Percentiles rank a stretch among this genome's conserved stretches.
Conservation (phyloP, 2,888 invertebrate genomes). For the Parnassius orleans region DNA sequence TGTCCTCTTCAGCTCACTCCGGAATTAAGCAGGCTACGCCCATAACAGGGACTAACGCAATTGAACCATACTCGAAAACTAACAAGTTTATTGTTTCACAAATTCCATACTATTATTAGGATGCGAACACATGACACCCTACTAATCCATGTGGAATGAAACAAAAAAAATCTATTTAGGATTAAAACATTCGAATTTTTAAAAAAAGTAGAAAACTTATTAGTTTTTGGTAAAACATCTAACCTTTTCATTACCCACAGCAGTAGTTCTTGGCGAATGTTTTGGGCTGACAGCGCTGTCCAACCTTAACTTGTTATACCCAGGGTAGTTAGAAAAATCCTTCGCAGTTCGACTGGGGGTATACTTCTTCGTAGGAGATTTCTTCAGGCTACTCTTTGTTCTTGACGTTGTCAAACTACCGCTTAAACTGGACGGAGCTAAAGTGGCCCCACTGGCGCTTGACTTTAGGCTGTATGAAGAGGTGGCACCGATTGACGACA, state of each 20-base stretch:
- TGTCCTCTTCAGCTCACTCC: no score
- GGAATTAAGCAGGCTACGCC: no score
- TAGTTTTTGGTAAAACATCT: not conserved
- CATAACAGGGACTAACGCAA: no score
- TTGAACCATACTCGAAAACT: no score
- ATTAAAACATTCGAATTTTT: no score
- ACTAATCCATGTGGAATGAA: no score
- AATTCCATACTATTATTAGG: no score
- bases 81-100: no score
- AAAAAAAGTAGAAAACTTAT: no score
- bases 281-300: constrained; percentile 77
- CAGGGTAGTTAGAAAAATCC: constrained; percentile 59
- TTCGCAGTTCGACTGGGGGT: constrained; percentile 57
- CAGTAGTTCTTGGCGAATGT: constrained; percentile 60
- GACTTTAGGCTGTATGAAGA: constrained; percentile 71
- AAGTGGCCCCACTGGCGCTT: constrained; percentile 60
- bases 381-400: constrained; percentile 71
- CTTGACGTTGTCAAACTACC: constrained; percentile 67
- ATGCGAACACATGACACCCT: no score
- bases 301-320: constrained; percentile 72
- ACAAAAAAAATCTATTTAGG: no score
- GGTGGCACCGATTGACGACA: constrained; percentile 63
- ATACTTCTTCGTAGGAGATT: constrained; percentile 67
- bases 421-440: constrained; percentile 67
- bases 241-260: constrained; percentile 62